These are phyloP conservation scores for Sapajus apella DNA, from an alignment of 2,113 vertebrate species.

Conservation along the genomic window DNA sequence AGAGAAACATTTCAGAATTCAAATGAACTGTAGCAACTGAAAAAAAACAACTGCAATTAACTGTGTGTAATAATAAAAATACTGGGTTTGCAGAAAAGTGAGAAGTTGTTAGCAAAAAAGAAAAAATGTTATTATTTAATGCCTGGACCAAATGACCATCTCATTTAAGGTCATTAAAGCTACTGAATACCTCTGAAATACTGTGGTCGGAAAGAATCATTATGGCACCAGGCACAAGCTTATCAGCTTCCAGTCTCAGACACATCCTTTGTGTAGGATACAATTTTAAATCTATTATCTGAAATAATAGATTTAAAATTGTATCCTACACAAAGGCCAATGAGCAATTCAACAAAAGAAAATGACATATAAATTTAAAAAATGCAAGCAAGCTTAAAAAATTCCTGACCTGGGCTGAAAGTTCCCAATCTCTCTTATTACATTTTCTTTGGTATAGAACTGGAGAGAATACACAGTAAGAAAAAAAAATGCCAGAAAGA, in stretches of 20 bases:
- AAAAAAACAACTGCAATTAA: background rate
- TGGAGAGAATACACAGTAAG: background rate
- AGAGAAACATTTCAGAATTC: background rate
- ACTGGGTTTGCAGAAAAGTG: constrained; percentile 34
- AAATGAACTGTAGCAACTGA: background rate
- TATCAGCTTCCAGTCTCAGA: constrained; percentile 21
- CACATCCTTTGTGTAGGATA: background rate
- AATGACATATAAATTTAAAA: constrained; percentile 30
- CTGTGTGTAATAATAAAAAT: constrained; percentile 23
- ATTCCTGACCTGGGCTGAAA: background rate
- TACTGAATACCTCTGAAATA: constrained; percentile 36
- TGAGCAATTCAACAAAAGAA: constrained; percentile 48
- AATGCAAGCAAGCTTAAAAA: constrained; percentile 30
- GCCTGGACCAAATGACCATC: background rate
- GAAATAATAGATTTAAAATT: constrained; percentile 37
- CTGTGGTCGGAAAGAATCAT: constrained; percentile 17
- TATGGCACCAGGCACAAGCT: background rate
- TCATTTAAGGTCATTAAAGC: constrained; percentile 27
- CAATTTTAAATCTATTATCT: too few species aligned
- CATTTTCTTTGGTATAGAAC: background rate
- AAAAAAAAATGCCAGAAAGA: background rate
- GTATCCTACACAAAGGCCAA: background rate
- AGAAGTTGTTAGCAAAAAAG: constrained; percentile 28
- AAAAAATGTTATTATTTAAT: constrained; percentile 32
- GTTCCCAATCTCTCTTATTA: background rate